These are phyloP conservation scores for Metalampra italica DNA, from an alignment of 2,888 invertebrate genomes.

Conservation along the genomic window DNA sequence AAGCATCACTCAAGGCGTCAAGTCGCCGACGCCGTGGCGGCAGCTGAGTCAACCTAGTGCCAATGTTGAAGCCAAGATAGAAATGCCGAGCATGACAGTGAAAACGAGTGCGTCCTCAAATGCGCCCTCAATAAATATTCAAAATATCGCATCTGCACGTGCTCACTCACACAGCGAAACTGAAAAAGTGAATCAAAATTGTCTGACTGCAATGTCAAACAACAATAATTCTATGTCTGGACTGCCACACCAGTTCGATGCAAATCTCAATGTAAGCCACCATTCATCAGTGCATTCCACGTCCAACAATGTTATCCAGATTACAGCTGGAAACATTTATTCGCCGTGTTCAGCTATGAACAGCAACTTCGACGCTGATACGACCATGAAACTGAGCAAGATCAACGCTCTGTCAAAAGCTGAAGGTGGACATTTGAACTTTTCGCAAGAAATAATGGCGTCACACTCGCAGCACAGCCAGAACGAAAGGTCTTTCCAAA, in stretches of 20 bases:
- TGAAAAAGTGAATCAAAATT: conserved; percentile 61
- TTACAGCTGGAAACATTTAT: conserved; percentile 69
- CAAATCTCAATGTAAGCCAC: conserved; percentile 56
- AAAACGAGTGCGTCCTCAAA: conserved; percentile 47
- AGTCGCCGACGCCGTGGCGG: conserved; percentile 71
- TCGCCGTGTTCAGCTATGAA: conserved; percentile 59
- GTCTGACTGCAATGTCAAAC: conserved; percentile 53
- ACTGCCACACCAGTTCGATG: conserved; percentile 62
- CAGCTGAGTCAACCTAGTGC: conserved; percentile 43
- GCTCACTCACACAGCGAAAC: conserved; percentile 47
- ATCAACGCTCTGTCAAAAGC: conserved; percentile 69
- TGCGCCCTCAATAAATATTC: conserved; percentile 49
- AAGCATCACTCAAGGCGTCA: conserved; percentile 67
- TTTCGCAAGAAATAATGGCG: conserved; percentile 71
- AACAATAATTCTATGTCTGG: conserved; percentile 42
- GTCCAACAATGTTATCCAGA: conserved; percentile 69
- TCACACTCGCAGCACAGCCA: conserved; percentile 67
- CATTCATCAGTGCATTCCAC: conserved; percentile 58
- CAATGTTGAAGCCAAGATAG: conserved; percentile 52
- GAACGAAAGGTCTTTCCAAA: conserved; percentile 67
- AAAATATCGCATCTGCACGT: conserved; percentile 44
- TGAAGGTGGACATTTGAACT: conserved; percentile 69
- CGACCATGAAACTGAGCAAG: conserved; percentile 67
- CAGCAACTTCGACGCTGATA: conserved; percentile 67
- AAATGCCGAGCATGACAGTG: conserved; percentile 54